Evolutionary conservation across 2,113 vertebrate genomes (phyloP).

Genomic region (Leucopsar rothschildi): DNA sequence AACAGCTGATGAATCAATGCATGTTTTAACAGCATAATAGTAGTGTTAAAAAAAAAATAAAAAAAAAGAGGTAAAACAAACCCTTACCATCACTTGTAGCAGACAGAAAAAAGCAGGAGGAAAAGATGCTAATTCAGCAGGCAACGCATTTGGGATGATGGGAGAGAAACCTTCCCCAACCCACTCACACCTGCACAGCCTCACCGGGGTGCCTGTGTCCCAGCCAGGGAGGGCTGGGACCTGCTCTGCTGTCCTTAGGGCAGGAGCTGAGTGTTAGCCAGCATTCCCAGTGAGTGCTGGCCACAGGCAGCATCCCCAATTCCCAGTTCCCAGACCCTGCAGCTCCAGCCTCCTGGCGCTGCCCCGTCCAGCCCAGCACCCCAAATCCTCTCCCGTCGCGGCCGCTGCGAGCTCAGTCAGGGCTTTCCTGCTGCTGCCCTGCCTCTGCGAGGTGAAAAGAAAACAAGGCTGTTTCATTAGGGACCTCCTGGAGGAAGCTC

Average conservation of each 20-base stretch:
- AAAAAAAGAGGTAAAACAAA: not conserved
- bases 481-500: not conserved
- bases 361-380: not conserved
- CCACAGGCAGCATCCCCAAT: not conserved
- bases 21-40: not conserved
- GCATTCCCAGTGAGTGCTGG: not conserved
- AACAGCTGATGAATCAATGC: not conserved
- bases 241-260: not conserved
- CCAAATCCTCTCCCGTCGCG: fast-evolving
- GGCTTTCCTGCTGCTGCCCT: not conserved
- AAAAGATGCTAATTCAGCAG: not conserved
- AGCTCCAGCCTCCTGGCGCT: fast-evolving
- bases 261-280: not conserved
- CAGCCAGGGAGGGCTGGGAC: not conserved
- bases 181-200: not conserved
- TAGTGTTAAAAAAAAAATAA: too few species aligned
- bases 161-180: not conserved
- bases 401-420: fast-evolving
- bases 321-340: not conserved
- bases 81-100: not conserved
- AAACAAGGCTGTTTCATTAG: not conserved
- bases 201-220: fast-evolving
- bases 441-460: not conserved
- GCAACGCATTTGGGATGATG: not conserved
- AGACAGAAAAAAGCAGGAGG: not conserved